Conservation (phyloP, 2,113 vertebrate genomes). For the Halichoerus grypus region DNA sequence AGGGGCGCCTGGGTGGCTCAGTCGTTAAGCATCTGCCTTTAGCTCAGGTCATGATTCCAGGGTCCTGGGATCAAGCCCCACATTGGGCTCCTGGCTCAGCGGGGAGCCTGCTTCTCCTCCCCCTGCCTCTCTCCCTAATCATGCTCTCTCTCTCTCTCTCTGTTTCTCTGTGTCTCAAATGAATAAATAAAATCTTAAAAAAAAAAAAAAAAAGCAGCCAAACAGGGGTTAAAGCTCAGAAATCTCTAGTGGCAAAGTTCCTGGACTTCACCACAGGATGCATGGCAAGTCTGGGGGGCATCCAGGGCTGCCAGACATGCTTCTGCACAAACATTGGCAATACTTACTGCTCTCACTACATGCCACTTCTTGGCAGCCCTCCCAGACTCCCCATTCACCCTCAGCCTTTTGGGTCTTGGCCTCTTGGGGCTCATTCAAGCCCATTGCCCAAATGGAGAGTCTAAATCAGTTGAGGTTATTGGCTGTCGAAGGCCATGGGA, state of each 20-base stretch:
- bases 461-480: conserved; percentile 67
- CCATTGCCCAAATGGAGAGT: conserved; percentile 30
- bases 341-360: not conserved
- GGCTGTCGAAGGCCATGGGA: conserved; percentile 58
- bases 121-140: no score
- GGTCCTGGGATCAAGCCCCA: no score
- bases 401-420: not conserved
- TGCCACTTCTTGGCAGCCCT: not conserved
- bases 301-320: rapidly evolving
- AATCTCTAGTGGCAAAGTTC: not conserved
- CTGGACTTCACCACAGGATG: not conserved
- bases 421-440: conserved; percentile 39
- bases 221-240: not conserved
- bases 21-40: no score
- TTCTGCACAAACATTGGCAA: rapidly evolving
- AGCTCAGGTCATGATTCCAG: no score
- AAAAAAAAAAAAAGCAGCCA: not conserved
- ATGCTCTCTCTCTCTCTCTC: no score
- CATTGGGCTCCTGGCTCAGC: no score
- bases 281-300: rapidly evolving
- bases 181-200: no score
- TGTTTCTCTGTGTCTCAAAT: no score
- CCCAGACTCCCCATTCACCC: not conserved
- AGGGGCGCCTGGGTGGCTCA: not conserved
- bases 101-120: no score